Percentiles rank a stretch among this genome's conserved stretches.
Conservation (phyloP, 2,888 invertebrate species). For the Cephus sareptanus region DNA sequence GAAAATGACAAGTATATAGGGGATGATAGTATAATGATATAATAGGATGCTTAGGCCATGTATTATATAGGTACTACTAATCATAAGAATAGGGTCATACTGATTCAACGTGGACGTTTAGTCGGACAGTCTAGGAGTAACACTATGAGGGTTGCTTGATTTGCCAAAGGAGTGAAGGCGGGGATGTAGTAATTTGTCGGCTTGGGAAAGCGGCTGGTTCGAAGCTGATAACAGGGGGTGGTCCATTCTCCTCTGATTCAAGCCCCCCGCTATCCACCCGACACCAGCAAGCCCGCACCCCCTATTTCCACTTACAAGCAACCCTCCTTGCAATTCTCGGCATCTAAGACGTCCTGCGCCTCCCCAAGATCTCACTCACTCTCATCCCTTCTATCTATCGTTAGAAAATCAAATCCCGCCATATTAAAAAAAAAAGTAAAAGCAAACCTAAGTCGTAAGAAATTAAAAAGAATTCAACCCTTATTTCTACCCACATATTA, state of each 20-base stretch:
- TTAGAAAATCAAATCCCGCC: neutral
- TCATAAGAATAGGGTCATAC: neutral
- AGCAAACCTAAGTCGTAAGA: neutral
- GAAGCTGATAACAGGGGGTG: constrained; percentile 62
- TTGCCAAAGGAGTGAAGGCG: constrained; percentile 45
- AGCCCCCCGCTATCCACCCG: constrained; percentile 35
- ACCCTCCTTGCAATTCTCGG: constrained; percentile 34
- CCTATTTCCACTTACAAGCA: constrained; percentile 34
- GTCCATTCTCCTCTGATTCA: constrained; percentile 62
- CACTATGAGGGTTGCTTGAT: constrained; percentile 30
- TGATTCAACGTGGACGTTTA: neutral
- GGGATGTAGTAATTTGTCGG: constrained; percentile 64
- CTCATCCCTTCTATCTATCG: neutral
- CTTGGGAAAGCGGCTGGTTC: constrained; percentile 61
- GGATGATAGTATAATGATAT: neutral
- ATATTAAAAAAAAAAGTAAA: neutral
- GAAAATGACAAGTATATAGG: neutral
- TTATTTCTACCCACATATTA: neutral
- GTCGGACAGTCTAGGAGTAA: neutral
- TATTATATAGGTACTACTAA: neutral
- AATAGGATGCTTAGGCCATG: neutral
- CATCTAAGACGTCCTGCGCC: constrained; percentile 45
- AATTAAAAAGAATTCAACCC: neutral
- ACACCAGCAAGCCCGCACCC: constrained; percentile 35
- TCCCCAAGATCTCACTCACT: constrained; percentile 21